These are phyloP conservation scores for Manis pentadactyla DNA, from an alignment of 2,797 vertebrate genomes.

Conservation along the genomic window DNA sequence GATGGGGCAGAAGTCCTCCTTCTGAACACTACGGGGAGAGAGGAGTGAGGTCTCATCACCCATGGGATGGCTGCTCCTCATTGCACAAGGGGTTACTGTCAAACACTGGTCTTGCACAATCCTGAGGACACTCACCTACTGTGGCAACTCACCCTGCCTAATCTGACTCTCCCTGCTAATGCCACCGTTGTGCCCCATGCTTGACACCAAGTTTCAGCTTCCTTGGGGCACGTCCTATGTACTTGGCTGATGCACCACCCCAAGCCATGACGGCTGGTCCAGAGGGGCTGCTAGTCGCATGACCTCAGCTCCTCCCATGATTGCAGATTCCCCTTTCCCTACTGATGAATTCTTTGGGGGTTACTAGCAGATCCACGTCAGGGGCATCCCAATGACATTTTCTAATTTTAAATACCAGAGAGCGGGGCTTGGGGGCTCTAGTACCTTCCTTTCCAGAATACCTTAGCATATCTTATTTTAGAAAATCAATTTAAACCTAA, in stretches of 20 bases:
- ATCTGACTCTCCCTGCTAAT: neutral
- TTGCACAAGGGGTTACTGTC: neutral
- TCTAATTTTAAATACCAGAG: neutral
- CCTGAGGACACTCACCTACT: accelerated
- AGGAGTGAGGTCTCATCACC: neutral
- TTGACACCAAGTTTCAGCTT: neutral
- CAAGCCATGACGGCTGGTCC: neutral
- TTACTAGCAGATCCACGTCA: neutral
- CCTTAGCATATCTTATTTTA: neutral
- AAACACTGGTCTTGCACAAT: neutral
- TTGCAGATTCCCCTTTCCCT: neutral
- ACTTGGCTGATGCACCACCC: neutral
- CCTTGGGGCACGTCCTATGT: no score
- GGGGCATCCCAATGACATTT: neutral
- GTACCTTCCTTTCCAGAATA: neutral
- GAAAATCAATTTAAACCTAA: neutral
- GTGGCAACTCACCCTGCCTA: no score
- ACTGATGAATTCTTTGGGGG: neutral
- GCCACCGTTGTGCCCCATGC: neutral
- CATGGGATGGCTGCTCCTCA: neutral
- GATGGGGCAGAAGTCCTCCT: neutral
- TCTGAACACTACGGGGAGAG: neutral
- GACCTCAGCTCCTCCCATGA: neutral
- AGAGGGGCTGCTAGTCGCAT: neutral
- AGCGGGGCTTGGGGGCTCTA: neutral